phyloP scores from a whole-genome alignment of 2,113 vertebrate species.

The Scatophagus argus region DNA sequence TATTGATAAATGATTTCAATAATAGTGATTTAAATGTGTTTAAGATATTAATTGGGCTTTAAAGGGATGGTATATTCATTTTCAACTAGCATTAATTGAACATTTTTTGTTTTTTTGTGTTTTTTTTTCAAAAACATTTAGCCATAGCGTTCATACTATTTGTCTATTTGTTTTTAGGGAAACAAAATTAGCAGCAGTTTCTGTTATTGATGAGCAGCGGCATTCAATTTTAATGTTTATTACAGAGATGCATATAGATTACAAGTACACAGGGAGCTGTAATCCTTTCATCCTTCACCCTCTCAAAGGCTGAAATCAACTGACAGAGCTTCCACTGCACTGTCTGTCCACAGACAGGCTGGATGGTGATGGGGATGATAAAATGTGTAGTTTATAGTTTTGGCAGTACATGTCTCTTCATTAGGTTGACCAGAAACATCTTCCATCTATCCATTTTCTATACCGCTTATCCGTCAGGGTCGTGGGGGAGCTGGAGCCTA shows the following conservation, averaged over 20 bases:
- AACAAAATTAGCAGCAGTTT: neutral
- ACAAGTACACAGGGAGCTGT: neutral
- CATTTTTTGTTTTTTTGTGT: too few relatives aligned
- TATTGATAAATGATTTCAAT: neutral
- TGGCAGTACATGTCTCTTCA: neutral
- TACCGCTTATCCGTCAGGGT: too few relatives aligned
- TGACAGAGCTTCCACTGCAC: neutral
- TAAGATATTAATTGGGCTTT: neutral
- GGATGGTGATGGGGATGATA: neutral
- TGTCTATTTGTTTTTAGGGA: too few relatives aligned
- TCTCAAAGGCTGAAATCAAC: neutral
- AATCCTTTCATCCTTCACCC: conserved; percentile 28
- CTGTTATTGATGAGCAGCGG: conserved; percentile 16
- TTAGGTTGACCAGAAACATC: neutral
- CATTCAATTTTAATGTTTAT: conserved; percentile 33
- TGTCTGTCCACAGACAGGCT: neutral
- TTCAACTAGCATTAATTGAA: too few relatives aligned
- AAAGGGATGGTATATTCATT: neutral
- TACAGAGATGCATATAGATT: conserved; percentile 22
- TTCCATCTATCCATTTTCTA: too few relatives aligned
- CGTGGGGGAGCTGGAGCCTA: too few relatives aligned
- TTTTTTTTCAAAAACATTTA: too few relatives aligned
- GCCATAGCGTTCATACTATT: too few relatives aligned
- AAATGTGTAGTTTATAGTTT: neutral
- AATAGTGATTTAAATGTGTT: neutral